phyloP scores from a whole-genome alignment of 1,140 invertebrate species.

The Asobara japonica region DNA sequence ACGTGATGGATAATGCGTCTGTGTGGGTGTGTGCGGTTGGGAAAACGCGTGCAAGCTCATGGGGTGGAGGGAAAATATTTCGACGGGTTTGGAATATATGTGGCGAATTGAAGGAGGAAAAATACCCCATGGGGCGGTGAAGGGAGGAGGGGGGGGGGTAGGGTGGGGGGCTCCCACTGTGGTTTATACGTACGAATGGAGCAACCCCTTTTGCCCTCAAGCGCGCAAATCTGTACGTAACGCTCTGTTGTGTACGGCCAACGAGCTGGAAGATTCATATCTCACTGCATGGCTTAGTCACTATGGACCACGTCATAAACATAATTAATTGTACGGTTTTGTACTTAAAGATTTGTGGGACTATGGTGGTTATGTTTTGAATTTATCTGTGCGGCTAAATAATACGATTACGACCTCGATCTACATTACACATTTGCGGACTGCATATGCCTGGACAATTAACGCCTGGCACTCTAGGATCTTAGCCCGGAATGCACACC shows the following conservation, averaged over 20 bases:
- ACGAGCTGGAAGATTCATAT: slow-evolving; percentile 64
- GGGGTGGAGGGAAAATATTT: not conserved
- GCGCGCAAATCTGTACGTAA: slow-evolving; percentile 46
- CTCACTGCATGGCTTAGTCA: slow-evolving; percentile 54
- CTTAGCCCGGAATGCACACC: too few species aligned
- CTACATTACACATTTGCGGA: too few species aligned
- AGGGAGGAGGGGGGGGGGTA: not conserved
- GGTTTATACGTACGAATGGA: slow-evolving; percentile 27
- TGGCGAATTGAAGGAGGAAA: slow-evolving; percentile 20
- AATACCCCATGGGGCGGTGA: slow-evolving; percentile 4
- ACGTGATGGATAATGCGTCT: slow-evolving; percentile 4
- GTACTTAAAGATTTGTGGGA: slow-evolving; percentile 2
- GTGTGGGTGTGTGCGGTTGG: not conserved
- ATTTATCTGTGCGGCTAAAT: not conserved
- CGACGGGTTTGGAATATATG: slow-evolving; percentile 5
- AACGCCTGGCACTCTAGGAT: too few species aligned
- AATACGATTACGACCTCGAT: too few species aligned
- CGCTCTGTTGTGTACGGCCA: slow-evolving; percentile 57
- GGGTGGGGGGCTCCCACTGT: not conserved
- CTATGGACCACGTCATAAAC: slow-evolving; percentile 14
- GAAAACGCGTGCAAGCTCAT: not conserved
- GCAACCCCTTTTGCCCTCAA: slow-evolving; percentile 42
- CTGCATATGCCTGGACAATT: too few species aligned
- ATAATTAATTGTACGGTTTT: slow-evolving; percentile 13
- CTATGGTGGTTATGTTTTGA: not conserved